Base-by-base conservation (phyloP, 2,888 invertebrate genomes). In the Volucella zonaria region DNA sequence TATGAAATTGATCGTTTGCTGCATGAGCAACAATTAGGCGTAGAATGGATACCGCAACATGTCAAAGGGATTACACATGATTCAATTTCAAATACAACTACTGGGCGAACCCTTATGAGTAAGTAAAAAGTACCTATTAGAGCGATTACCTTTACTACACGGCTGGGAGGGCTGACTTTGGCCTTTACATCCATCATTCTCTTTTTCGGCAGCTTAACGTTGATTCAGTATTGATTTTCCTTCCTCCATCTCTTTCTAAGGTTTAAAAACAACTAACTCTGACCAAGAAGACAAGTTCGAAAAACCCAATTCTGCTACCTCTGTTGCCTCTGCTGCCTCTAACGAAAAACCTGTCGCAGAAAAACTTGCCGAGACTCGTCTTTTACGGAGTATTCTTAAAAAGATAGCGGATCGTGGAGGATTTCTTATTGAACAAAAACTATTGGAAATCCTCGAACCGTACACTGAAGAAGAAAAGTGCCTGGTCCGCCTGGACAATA, bases 401-500 rank as follows among this genome's bases (percentile, higher is more conserved):
- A 92, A 94, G 76, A 93, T 96, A 45, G 94, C 96, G 0, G 95
- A 96, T 88, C 94, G 95, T 80, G 94, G 95, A 0, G 95, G 95
- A 8, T 96, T 96, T 91, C 91, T 96, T 40, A 93, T 96, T 0
- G 96, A 96, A 90, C 94, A 95, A 82, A 93, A 94, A 67, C 90
- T 97, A 12, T 91, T 94, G 12, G 92, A 92, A 71, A 93, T 96
- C 15, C 92, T 97, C 4, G 92, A 93, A 76, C 94, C 95, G n/a
- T 95, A 95, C 88, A 91, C 93, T 8, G 91, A 93, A 15, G 91
- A 93, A 40, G 94, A 96, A 58, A 93, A 94, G 88, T 93, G 94
- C 76, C 91, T 97, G n/a, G 94, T 96, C 78, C 94, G 94, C 67
- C 92, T 96, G 68, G 96, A 96, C 89, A 95, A 95, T 83, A 95